A percentile compares a stretch with the other conserved stretches of the same genome.
These are phyloP conservation scores for Lasioglossum malachurum DNA, from an alignment of 2,888 invertebrate genomes.

Conservation along the genomic window DNA sequence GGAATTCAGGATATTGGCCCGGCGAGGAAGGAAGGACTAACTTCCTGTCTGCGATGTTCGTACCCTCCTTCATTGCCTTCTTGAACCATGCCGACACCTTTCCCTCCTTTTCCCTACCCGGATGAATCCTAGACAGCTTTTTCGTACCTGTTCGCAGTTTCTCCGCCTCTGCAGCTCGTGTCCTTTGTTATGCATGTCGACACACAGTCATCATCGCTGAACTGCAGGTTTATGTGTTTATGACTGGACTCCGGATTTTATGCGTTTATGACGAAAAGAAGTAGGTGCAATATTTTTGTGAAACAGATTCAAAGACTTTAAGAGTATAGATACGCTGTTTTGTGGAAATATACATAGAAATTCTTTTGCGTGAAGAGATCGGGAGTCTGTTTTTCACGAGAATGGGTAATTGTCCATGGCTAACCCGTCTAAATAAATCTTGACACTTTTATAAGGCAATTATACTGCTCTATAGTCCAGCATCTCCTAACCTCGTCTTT, in stretches of 20 bases:
- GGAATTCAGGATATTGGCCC: slow-evolving; percentile 82
- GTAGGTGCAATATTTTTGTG: too few species aligned
- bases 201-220: background rate
- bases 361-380: too few species aligned
- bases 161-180: background rate
- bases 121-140: slow-evolving; percentile 46
- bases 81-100: slow-evolving; percentile 50
- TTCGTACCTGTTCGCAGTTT: background rate
- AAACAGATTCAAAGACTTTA: too few species aligned
- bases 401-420: too few species aligned
- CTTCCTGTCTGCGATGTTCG: slow-evolving; percentile 71
- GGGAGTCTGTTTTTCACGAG: too few species aligned
- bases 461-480: too few species aligned
- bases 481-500: too few species aligned
- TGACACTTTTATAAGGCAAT: background rate
- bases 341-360: too few species aligned
- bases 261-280: too few species aligned
- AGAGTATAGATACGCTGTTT: too few species aligned
- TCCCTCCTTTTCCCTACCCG: slow-evolving; percentile 24
- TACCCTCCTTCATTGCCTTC: slow-evolving; percentile 52
- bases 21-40: slow-evolving; percentile 77
- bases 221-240: background rate
- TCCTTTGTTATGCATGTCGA: background rate
- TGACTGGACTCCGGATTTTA: background rate
- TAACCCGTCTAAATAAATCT: too few species aligned